Conservation (phyloP, 2,797 vertebrate genomes). For the Gambusia yucatana region DNA sequence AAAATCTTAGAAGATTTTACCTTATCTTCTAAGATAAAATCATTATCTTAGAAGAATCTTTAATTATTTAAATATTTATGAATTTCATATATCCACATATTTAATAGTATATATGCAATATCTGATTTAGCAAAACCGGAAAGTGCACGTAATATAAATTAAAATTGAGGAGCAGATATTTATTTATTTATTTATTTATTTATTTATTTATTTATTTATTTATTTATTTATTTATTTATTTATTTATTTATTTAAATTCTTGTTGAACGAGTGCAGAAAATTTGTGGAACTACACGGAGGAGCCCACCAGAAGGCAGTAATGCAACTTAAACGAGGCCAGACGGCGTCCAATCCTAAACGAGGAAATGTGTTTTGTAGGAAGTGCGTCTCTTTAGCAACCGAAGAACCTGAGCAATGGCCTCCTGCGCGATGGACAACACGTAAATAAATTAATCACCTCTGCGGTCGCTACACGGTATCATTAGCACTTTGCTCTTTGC, state of each 20-base stretch:
- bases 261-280: not conserved
- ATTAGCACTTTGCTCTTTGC: not conserved
- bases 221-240: not conserved
- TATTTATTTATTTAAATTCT: not conserved
- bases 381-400: constrained; percentile 39
- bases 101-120: not conserved
- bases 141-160: not conserved
- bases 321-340: not conserved
- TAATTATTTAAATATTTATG: not conserved
- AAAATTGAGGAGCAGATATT: not conserved
- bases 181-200: not conserved
- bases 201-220: not conserved
- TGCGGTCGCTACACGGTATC: not conserved
- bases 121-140: not conserved
- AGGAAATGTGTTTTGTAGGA: constrained; percentile 26
- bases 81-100: not conserved
- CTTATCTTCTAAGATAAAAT: too few species aligned
- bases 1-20: too few species aligned
- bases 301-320: not conserved
- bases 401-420: constrained; percentile 50
- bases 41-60: not conserved
- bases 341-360: not conserved
- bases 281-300: not conserved
- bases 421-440: constrained; percentile 55
- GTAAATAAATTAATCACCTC: constrained; percentile 46